Evolutionary conservation across 1,140 invertebrate genomes (phyloP), one percentile per base, ranked within the genome.

Genomic region (Dendrolimus kikuchii): DNA sequence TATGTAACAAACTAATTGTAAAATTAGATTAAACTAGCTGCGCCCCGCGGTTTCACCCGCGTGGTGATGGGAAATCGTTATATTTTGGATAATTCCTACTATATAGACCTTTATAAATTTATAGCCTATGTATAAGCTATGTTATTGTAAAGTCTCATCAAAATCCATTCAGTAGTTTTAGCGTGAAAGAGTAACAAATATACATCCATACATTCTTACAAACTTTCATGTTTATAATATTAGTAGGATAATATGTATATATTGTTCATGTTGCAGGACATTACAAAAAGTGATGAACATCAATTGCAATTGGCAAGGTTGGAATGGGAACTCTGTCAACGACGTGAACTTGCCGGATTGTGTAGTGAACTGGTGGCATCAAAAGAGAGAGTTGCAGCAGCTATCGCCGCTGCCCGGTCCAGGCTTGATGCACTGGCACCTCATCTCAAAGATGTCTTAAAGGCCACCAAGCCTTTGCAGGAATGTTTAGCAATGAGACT

Each of bases 251-350:
- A 45, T 9, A 6, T 23, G 3, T 48, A 37, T 37, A n/a, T n/a
- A n/a, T n/a, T n/a, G n/a, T 68, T 45, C 71, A 55, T 59, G 54
- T 85, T 70, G 57, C 62, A 94, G 93, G 89, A 92, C 57, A 64
- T 91, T 40, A 94, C 93, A 9, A 89, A 90, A 64, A 81, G 80
- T 54, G 90, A 95, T 89, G 77, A 90, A 45, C 96, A 99, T 89
- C 92, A 95, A 71, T 84, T 94, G 50, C 93, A 93, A 72, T 81
- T 98, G 50, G 95, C 96, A 46, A 91, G 96, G 57, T 83, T 99
- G 5, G 95, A 98, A 74, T 98, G 95, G 92, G 97, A 99, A 77
- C 87, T 98, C 9, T 92, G 92, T n/a, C 94, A 98, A 77, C 89
- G 97, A 40, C 95, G 96, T 81, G 91, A 95, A 64, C 82, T 97